phyloP scores from a whole-genome alignment of 35 echinoderm and acorn worm genomes.

The Ptychodera flava region DNA sequence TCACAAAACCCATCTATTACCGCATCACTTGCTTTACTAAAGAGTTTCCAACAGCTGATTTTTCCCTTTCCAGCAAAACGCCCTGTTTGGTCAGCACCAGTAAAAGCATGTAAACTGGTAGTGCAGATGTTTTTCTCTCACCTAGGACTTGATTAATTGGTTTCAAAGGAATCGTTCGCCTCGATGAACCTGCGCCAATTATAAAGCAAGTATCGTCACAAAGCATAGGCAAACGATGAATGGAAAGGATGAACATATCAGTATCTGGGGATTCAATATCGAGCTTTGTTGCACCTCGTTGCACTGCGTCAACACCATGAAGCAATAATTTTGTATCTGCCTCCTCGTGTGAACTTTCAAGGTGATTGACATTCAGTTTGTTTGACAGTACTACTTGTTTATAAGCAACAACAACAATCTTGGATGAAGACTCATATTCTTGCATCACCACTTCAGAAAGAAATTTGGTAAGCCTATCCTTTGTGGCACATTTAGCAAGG shows the following conservation, averaged over 20 bases:
- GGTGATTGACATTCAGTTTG: neutral
- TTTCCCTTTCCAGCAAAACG: neutral
- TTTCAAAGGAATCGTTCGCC: neutral
- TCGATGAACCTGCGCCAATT: slow-evolving; percentile 10
- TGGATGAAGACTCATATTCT: neutral
- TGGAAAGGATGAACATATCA: slow-evolving; percentile 39
- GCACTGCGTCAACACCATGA: slow-evolving; percentile 19
- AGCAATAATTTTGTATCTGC: slow-evolving; percentile 32
- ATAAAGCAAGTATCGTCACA: slow-evolving; percentile 11
- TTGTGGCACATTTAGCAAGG: slow-evolving; percentile 18
- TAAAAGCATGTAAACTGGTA: slow-evolving; percentile 40
- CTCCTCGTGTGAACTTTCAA: slow-evolving; percentile 30
- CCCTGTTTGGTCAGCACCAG: neutral
- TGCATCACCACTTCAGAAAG: neutral
- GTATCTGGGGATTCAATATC: slow-evolving; percentile 24
- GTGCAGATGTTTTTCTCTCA: neutral
- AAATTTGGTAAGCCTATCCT: slow-evolving; percentile 25
- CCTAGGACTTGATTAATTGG: slow-evolving; percentile 10
- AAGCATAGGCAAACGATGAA: slow-evolving; percentile 10
- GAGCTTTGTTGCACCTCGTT: neutral
- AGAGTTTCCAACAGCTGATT: neutral
- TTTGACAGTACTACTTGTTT: neutral
- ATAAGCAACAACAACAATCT: neutral
- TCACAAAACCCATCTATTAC: neutral
- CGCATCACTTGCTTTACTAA: neutral